Base-by-base conservation (phyloP, 2,797 vertebrate species). In the Pangasius macronema region DNA sequence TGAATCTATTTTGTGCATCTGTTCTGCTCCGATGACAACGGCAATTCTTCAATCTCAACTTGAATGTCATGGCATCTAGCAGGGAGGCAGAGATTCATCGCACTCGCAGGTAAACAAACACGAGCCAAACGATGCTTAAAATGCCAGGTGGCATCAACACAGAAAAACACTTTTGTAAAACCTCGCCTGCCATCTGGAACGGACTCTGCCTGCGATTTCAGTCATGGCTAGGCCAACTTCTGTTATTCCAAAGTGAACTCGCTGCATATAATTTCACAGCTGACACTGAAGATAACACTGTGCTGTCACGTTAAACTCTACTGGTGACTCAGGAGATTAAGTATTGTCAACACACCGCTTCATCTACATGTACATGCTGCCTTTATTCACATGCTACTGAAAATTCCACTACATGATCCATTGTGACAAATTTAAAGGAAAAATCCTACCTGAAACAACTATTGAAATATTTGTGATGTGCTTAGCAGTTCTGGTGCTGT, bases 341-440 rank as follows among this genome's bases (percentile, higher is more conserved):
- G 84, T 89, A 88, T 90, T 85, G 90, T 89, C 90, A 92, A 89
- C 87, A 85, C 87, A 85, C 91, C 92, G 88, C 92, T 92, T 90
- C 87, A 90, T 90, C 88, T 92, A 92, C 91, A 91, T 88, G 82
- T 93, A 92, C 90, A 89, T 87, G 82, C 86, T 89, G 90, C 91
- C 92, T 93, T 92, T 75, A 65, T 87, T 92, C 88, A 89, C 81
- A 90, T 91, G 91, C 88, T 86, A 22, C 30, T 90, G 81, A 88
- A 87, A 57, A 91, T 88, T 88, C 89, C 92, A 89, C 88, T 85
- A 91, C 91, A 90, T 90, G 90, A 92, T 91, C 89, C 91, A 88
- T 91, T 91, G 90, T 93, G 92, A 94, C 91, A 94, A 92, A 14
- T 16, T 39, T 13, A 24, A 36, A 61, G 27, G 3, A 20, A 33